Evolutionary conservation across 2,888 invertebrate genomes (phyloP).

Genomic region (Sepiola atlantica): DNA sequence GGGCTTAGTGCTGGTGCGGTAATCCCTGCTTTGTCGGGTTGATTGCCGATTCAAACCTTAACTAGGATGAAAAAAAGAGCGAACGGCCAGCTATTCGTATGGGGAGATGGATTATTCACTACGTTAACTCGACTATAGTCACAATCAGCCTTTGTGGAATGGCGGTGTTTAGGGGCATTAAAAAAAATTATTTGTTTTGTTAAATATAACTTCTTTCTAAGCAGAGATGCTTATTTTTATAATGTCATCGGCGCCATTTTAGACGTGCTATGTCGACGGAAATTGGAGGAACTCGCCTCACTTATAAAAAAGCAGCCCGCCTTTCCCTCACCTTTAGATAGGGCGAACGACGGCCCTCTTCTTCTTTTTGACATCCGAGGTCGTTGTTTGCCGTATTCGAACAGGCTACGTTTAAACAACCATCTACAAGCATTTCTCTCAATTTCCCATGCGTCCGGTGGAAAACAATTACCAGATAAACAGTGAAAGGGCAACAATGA

Average conservation of each 20-base stretch:
- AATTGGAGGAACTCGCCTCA: not conserved
- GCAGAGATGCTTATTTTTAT: not conserved
- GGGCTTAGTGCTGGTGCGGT: too few relatives aligned
- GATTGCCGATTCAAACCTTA: too few relatives aligned
- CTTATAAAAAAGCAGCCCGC: not conserved
- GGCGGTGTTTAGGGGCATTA: too few relatives aligned
- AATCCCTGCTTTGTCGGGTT: too few relatives aligned
- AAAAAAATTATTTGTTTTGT: not conserved
- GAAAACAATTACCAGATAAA: not conserved
- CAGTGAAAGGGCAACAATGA: not conserved
- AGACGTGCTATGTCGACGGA: not conserved
- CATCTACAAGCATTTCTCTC: not conserved
- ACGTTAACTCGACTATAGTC: too few relatives aligned
- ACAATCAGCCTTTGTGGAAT: too few relatives aligned
- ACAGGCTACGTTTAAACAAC: not conserved
- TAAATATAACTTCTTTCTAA: slow-evolving; percentile 17
- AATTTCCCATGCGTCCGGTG: slow-evolving; percentile 32
- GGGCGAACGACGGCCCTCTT: not conserved
- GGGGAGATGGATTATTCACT: too few relatives aligned
- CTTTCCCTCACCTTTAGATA: not conserved
- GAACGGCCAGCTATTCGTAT: too few relatives aligned
- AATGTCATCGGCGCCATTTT: not conserved
- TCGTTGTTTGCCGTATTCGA: not conserved
- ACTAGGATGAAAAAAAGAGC: too few relatives aligned
- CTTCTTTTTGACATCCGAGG: not conserved